phyloP scores from a whole-genome alignment of 1,140 invertebrate species.

The Zophobas morio region DNA sequence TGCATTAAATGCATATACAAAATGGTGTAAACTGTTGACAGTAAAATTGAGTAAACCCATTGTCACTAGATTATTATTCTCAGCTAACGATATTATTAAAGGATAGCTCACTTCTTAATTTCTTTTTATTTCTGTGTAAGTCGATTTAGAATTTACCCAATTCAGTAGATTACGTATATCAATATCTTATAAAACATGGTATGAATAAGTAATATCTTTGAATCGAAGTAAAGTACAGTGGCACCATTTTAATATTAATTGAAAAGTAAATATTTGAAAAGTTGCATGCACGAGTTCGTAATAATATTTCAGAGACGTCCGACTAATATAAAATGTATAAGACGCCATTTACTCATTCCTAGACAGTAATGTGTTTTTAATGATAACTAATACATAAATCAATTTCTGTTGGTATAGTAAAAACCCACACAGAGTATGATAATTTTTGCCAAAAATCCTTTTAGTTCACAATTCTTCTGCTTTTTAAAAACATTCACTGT shows the following conservation, averaged over 20 bases:
- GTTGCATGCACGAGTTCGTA: constrained; percentile 6
- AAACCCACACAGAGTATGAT: background rate
- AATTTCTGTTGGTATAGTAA: background rate
- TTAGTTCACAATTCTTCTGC: too few species aligned
- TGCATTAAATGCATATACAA: background rate
- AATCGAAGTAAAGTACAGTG: too few species aligned
- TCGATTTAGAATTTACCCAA: too few species aligned
- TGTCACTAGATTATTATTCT: too few species aligned
- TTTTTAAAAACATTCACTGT: too few species aligned
- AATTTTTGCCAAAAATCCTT: background rate
- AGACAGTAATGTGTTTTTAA: constrained; percentile 31
- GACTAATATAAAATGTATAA: constrained; percentile 34
- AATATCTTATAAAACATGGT: too few species aligned
- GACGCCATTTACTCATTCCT: constrained; percentile 15
- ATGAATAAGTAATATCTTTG: too few species aligned
- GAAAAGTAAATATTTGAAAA: constrained; percentile 17
- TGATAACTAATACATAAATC: constrained; percentile 31
- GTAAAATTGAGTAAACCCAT: too few species aligned
- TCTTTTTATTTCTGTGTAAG: too few species aligned
- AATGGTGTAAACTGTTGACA: background rate
- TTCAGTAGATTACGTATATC: too few species aligned
- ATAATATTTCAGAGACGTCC: constrained; percentile 1
- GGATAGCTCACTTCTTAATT: too few species aligned
- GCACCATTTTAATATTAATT: constrained; percentile 28
- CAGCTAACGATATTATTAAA: too few species aligned